Evolutionary conservation across 2,888 invertebrate species (phyloP).

Genomic region (Drosophila formosana): DNA sequence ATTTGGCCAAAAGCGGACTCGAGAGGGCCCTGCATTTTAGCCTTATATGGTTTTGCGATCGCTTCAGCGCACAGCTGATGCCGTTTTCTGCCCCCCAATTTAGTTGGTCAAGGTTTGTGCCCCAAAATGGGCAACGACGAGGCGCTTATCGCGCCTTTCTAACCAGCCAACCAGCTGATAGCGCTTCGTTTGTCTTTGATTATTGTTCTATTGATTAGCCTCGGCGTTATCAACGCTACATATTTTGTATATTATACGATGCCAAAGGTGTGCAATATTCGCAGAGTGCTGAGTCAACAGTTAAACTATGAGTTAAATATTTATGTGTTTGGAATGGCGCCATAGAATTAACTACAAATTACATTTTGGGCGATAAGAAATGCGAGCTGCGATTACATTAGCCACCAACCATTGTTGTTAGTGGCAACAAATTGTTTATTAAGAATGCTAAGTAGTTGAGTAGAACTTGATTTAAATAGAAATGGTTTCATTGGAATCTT

Average conservation of each 20-base stretch:
- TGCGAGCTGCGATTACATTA: constrained; percentile 34
- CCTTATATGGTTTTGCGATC: constrained; percentile 45
- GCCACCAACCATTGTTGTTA: constrained; percentile 11
- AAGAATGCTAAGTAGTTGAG: not conserved
- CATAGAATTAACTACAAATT: constrained; percentile 50
- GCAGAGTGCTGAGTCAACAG: constrained; percentile 27
- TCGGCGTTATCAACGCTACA: constrained; percentile 28
- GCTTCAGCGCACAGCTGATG: constrained; percentile 61
- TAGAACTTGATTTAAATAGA: not conserved
- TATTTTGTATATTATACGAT: constrained; percentile 10
- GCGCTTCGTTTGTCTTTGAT: constrained; percentile 16
- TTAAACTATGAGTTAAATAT: constrained; percentile 1
- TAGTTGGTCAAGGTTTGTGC: constrained; percentile 70
- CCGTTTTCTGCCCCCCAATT: constrained; percentile 53
- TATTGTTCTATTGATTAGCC: constrained; percentile 29
- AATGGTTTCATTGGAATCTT: not conserved
- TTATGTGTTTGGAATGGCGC: constrained; percentile 32
- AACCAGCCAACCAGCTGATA: constrained; percentile 27
- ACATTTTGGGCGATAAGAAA: constrained; percentile 40
- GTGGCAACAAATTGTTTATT: constrained; percentile 5
- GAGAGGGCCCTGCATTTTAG: constrained; percentile 16
- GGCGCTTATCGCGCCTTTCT: constrained; percentile 52
- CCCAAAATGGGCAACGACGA: constrained; percentile 24
- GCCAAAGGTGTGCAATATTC: constrained; percentile 34
- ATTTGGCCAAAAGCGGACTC: constrained; percentile 18